Evolutionary conservation across 2,113 vertebrate genomes (phyloP).

Genomic region (Bos indicus): DNA sequence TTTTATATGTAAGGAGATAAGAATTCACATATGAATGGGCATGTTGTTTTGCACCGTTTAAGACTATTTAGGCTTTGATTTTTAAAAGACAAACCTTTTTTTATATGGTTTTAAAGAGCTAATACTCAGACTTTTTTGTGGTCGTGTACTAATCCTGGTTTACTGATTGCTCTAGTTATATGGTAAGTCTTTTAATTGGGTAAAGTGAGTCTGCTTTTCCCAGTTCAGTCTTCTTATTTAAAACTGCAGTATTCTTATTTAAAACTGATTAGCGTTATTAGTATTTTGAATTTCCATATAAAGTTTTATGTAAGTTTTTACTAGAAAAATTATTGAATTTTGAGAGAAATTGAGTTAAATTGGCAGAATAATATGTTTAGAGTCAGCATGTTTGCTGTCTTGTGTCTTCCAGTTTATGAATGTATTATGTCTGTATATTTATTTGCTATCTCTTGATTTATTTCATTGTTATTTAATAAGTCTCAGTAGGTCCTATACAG

Average conservation of each 20-base stretch:
- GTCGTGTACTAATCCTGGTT: not conserved
- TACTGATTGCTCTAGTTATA: not conserved
- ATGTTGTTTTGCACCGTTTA: not conserved
- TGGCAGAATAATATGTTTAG: not conserved
- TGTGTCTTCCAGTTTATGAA: not conserved
- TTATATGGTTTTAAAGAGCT: not conserved
- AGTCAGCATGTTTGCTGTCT: not conserved
- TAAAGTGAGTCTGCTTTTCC: not conserved
- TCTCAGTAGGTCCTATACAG: not conserved
- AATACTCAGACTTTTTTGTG: not conserved
- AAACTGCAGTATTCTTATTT: not conserved
- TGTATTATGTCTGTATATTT: not conserved
- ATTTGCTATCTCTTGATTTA: not conserved
- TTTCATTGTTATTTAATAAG: not conserved
- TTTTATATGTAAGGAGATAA: not conserved
- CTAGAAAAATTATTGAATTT: not conserved
- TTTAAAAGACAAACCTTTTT: not conserved
- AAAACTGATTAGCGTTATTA: not conserved
- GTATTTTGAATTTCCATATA: not conserved
- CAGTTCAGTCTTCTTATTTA: not conserved
- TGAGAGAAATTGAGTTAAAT: not conserved
- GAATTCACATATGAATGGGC: not conserved
- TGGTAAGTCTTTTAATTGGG: not conserved
- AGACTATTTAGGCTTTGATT: not conserved
- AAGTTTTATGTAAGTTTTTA: not conserved